Percentiles rank a stretch among this genome's conserved stretches.
These are phyloP conservation scores for Tarsius wallacei DNA, from an alignment of 2,797 vertebrate species.

Conservation along the genomic window DNA sequence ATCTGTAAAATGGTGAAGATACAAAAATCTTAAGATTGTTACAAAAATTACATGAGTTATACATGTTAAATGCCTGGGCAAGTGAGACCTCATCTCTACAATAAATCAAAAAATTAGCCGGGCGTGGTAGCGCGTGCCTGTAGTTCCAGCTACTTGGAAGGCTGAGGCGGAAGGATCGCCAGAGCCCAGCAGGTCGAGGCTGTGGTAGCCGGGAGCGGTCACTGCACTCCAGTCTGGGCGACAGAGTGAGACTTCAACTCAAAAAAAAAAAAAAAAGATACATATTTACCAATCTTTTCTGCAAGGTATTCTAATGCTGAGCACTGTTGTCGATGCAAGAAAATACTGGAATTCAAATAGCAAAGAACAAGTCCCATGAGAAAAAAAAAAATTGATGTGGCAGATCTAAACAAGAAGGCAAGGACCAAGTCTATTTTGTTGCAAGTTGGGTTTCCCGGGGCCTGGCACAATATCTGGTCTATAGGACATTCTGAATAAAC, in stretches of 20 bases:
- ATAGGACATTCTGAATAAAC: neutral
- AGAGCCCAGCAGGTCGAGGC: no score
- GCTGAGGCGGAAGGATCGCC: no score
- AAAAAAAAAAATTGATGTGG: neutral
- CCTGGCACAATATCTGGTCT: neutral
- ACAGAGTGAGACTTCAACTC: no score
- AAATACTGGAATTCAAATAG: slow-evolving; percentile 9
- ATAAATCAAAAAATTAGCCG: no score
- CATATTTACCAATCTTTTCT: neutral
- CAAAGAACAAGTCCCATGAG: neutral
- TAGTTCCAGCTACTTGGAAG: no score
- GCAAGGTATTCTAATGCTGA: neutral
- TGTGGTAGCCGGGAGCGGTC: no score
- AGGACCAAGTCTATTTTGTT: neutral
- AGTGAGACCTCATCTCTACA: no score
- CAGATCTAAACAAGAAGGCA: neutral
- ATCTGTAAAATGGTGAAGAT: slow-evolving; percentile 12
- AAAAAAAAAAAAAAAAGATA: no score
- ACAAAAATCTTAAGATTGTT: neutral
- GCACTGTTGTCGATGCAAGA: neutral
- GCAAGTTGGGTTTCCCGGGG: neutral
- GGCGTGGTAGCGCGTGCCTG: no score
- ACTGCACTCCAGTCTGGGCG: no score
- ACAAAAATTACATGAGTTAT: neutral
- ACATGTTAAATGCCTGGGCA: neutral